Evolutionary conservation across 1,140 invertebrate genomes (phyloP), one percentile per base, ranked within the genome.

Genomic region (Drosophila hydei): DNA sequence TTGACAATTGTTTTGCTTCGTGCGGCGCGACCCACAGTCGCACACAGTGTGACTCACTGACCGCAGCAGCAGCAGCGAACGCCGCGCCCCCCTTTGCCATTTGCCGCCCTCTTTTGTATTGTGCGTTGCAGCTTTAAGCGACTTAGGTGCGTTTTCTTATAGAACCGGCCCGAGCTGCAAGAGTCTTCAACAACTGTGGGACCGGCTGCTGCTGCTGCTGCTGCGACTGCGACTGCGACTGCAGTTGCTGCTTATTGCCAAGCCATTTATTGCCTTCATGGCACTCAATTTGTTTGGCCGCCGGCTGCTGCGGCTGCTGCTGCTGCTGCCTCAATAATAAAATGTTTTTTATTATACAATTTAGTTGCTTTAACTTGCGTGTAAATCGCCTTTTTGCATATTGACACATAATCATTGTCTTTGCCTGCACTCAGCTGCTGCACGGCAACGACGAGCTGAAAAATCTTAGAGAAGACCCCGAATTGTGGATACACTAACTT

Each of bases 331-430:
- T 75, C 74, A 87, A 87, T 85, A 85, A 87, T 85, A 85, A 85
- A 85, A 85, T 87, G 81, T 87, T 85, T 85, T 85, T 85, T 85
- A 85, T 85, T 85, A 87, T 85, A 85, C 81, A 85, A 85, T 85
- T 85, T 85, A 85, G 81, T 85, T 87, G 77, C 77, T 85, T 85
- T 85, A 85, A 85, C 81, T 85, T 85, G 81, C 81, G 81, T 85
- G 81, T 85, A 85, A 85, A 85, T 85, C 81, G 81, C 81, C 81
- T 85, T 85, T 72, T 87, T 85, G 81, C 81, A 85, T 85, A 85
- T 85, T 85, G 81, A 87, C 81, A 85, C 81, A 85, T 85, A 85
- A 85, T 85, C 81, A 85, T 85, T 85, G 81, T 85, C 81, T 85
- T 77, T 74, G 75, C 56, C 63, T 23, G 73, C 59, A 47, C 62